Base-by-base conservation (phyloP, 2,797 vertebrate species). In the Pseudomugil tenellus region DNA sequence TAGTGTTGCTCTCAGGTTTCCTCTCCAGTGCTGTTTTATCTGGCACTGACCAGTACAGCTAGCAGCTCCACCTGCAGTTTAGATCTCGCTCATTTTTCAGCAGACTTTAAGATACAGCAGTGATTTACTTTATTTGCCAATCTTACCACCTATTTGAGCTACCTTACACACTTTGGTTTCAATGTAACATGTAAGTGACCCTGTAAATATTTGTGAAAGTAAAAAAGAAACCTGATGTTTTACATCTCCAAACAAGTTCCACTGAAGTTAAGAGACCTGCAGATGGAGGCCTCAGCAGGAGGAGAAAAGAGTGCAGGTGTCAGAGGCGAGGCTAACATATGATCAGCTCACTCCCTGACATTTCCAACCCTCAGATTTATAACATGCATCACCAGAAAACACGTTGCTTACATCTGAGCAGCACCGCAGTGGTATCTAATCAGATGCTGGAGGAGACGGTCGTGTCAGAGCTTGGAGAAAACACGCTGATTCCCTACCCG, bases 401-500 rank as follows among this genome's bases (percentile, higher is more conserved):
- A 83, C 41, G 79, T 84, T 79, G 78, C 66, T 48, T 70, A 32
- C 80, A 82, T 86, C 75, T 80, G 76, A 87, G 71, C 89, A 69
- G 63, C 66, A 16, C 46, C 2, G 53, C 66, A 31, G 43, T 73
- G 87, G 84, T 81, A 84, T 86, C 82, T 86, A 87, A 91, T 91
- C 88, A 91, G 85, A 86, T 72, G 81, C 72, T 82, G 70, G 87
- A 70, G 75, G 85, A 86, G 87, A 72, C 70, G 79, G 35, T 26
- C 78, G 84, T 76, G 83, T 83, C 81, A 77, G 66, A 66, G 77
- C 76, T 75, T 57, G 71, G 87, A 89, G 90, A 89, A 92, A 91
- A 90, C 90, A 80, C 74, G 34, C 85, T 89, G 89, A 89, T 90
- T 88, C 89, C 84, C 91, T 81, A 83, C 84, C 87, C 85, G 86